Evolutionary conservation across 2,113 vertebrate genomes (phyloP).

Genomic region (Dicerorhinus sumatrensis): DNA sequence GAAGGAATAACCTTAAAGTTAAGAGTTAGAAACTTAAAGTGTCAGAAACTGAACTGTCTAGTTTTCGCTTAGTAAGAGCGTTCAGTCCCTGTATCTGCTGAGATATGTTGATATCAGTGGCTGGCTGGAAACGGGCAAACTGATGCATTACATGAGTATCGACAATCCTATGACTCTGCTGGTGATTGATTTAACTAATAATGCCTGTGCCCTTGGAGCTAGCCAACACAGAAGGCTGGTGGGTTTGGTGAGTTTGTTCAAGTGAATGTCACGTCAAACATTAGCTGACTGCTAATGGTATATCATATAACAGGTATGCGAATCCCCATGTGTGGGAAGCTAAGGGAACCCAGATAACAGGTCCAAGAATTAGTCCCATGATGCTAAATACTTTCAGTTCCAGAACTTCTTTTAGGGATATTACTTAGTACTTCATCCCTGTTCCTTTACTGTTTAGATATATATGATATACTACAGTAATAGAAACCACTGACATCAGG

Average conservation of each 20-base stretch:
- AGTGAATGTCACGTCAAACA: neutral
- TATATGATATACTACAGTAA: no score
- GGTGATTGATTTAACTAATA: no score
- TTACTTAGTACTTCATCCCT: neutral
- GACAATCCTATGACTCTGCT: no score
- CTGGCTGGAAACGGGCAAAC: no score
- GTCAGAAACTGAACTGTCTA: neutral
- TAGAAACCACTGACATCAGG: neutral
- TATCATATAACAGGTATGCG: neutral
- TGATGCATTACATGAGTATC: neutral
- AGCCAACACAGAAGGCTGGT: neutral
- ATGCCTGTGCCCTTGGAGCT: neutral
- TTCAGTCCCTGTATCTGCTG: neutral
- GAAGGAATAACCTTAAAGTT: neutral
- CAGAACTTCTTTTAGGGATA: neutral
- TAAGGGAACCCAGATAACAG: neutral
- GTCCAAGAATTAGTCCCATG: neutral
- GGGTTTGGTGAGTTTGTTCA: neutral
- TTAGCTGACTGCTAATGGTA: neutral
- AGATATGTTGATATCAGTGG: neutral
- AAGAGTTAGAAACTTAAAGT: no score
- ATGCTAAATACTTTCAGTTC: neutral
- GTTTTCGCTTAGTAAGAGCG: neutral
- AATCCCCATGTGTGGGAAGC: neutral
- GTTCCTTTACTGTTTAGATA: neutral